Evolutionary conservation across 2,797 vertebrate genomes (phyloP).

Genomic region (Neosalanx taihuensis): DNA sequence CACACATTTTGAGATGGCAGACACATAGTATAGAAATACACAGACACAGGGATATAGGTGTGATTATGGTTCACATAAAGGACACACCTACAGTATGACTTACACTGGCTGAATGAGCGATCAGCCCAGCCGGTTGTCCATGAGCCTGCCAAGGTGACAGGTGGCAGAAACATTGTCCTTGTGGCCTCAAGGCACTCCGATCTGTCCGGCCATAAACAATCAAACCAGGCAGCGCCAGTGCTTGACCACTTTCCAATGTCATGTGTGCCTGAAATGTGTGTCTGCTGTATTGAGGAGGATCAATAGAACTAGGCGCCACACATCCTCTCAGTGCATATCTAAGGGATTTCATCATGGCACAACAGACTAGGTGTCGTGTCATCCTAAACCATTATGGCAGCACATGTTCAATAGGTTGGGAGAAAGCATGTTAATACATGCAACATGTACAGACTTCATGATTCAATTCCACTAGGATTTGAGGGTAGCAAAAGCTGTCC

Average conservation of each 20-base stretch:
- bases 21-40: not conserved
- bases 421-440: slow-evolving; percentile 13
- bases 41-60: not conserved
- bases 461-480: not conserved
- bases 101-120: slow-evolving; percentile 30
- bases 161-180: slow-evolving; percentile 53
- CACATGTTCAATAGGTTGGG: slow-evolving; percentile 20
- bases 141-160: slow-evolving; percentile 43
- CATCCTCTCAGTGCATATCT: slow-evolving; percentile 58
- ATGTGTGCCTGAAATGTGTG: slow-evolving; percentile 66
- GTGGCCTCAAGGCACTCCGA: slow-evolving; percentile 25
- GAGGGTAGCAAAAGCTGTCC: not conserved
- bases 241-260: slow-evolving; percentile 49
- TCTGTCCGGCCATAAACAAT: slow-evolving; percentile 58
- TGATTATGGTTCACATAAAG: not conserved
- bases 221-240: slow-evolving; percentile 53
- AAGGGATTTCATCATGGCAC: slow-evolving; percentile 52
- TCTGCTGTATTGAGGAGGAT: slow-evolving; percentile 63
- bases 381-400: not conserved
- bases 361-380: slow-evolving; percentile 40
- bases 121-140: slow-evolving; percentile 31
- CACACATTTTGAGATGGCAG: not conserved
- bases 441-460: not conserved
- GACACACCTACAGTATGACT: not conserved
- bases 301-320: slow-evolving; percentile 48